Base-by-base conservation (phyloP, 1,140 invertebrate species). In the Chironomus tepperi region DNA sequence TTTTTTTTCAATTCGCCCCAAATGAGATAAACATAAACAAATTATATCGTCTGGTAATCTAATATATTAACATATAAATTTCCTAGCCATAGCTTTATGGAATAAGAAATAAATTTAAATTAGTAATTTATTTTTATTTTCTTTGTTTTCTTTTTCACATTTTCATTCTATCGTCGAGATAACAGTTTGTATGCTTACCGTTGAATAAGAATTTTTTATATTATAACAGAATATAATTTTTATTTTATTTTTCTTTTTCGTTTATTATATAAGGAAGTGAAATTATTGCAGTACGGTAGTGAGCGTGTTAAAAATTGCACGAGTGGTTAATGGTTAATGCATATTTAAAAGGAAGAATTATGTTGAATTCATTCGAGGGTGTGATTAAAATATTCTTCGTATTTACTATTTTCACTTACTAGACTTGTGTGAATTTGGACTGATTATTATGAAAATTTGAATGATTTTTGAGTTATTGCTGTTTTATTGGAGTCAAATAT, bases 41-140 rank as follows among this genome's bases (percentile, higher is more conserved):
- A 70, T 70, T 70, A 57, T 57, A 70, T 70, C 65, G 65, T 70
- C 65, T 70, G 47, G 16, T 70, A 70, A 70, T 70, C 65, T 70
- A 70, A 70, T 70, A 70, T 70, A 70, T 70, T 70, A 70, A 70
- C 65, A 70, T 70, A 57, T 57, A 57, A 70, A 70, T 70, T 70
- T 70, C 16, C 19, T 70, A 18, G 12, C 47, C n/a, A 57, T 57
- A 12, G 47, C n/a, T 5, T n/a, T n/a, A 70, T 18, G 65, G 65
- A 57, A 70, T 70, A 70, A 21, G 65, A 70, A 70, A 70, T 70
- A 70, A 70, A 70, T 70, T 70, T 70, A 70, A 70, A 70, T 70
- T 70, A 70, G 65, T 70, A 19, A 70, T 70, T 70, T 70, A 70
- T 70, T 18, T 21, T 12, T n/a, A 12, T 57, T 57, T n/a, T 0